Evolutionary conservation across 1,140 invertebrate genomes (phyloP), one percentile per base, ranked within the genome.

Genomic region (Listronotus bonariensis): DNA sequence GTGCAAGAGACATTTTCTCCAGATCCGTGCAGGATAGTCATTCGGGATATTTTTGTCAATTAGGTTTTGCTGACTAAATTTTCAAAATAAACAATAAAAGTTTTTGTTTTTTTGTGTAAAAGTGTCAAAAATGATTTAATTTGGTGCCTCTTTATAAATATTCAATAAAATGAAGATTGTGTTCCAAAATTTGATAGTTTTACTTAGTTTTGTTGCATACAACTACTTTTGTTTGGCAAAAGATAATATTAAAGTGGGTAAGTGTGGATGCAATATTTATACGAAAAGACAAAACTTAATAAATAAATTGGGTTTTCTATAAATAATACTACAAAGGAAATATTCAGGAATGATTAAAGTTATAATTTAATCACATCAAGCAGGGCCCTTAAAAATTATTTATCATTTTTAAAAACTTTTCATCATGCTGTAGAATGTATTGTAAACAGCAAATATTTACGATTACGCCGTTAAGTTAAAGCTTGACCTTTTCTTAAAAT

Each of bases 171-270:
- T 72, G 70, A 59, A 65, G 54, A 69, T 72, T 14, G 56, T 65
- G 9, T 53, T 63, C 10, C 68, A 66, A 31, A 72, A 69, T 68
- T 61, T 71, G 15, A 41, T 70, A 14, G 67, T 58, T 41, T 36
- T 65, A 4, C 42, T 69, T 9, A 56, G 36, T 31, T 67, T 72
- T 43, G 48, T 58, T 11, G 45, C 42, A 34, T 72, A 70, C 40
- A 69, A 72, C 32, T 72, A 69, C 64, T 54, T 69, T n/a, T 72
- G 64, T 65, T 32, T 69, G 32, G 70, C 68, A n/a, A 65, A 62
- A 17, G 56, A 67, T 20, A 38, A 49, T 32, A 54, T 72, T 26
- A 69, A 54, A 51, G 57, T 72, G 12, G 65, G 70, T 72, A 43
- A 61, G 70, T 67, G n/a, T 38, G 2, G 10, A 14, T 8, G 3